Evolutionary conservation across 2,797 vertebrate species (phyloP).

Genomic region (Uromys caudimaculatus): DNA sequence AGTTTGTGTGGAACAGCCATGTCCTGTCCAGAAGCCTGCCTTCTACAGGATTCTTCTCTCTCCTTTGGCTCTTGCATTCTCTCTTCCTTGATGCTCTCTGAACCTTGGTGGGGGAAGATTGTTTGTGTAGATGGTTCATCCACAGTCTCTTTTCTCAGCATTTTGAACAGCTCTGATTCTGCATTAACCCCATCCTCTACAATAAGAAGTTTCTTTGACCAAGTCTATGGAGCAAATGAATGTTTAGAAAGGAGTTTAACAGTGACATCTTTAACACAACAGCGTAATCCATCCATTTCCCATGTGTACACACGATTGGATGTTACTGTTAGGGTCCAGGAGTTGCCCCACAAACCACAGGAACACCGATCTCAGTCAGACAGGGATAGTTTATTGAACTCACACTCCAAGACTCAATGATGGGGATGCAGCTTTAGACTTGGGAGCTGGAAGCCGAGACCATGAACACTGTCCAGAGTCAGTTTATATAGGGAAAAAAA

Average conservation of each 20-base stretch:
- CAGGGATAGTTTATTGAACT: not conserved
- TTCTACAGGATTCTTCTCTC: not conserved
- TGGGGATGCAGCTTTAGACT: too few species aligned
- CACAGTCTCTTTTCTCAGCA: not conserved
- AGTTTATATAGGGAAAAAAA: too few species aligned
- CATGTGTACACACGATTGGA: not conserved
- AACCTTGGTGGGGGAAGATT: not conserved
- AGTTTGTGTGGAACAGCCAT: not conserved
- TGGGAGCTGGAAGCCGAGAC: too few species aligned
- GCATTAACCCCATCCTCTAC: not conserved
- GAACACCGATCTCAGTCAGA: not conserved
- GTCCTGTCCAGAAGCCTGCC: not conserved
- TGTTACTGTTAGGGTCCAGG: not conserved
- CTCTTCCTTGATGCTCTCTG: not conserved
- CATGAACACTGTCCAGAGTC: not conserved
- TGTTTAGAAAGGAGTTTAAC: not conserved
- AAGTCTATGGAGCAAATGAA: not conserved
- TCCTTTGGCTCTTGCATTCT: not conserved
- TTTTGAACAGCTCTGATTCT: not conserved
- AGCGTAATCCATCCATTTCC: not conserved
- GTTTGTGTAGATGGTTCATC: not conserved
- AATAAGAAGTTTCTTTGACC: not conserved
- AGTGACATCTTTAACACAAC: not conserved
- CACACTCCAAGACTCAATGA: too few species aligned
- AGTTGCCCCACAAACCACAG: not conserved